phyloP scores from a whole-genome alignment of 2,888 invertebrate species.

The Chalcis sispes region DNA sequence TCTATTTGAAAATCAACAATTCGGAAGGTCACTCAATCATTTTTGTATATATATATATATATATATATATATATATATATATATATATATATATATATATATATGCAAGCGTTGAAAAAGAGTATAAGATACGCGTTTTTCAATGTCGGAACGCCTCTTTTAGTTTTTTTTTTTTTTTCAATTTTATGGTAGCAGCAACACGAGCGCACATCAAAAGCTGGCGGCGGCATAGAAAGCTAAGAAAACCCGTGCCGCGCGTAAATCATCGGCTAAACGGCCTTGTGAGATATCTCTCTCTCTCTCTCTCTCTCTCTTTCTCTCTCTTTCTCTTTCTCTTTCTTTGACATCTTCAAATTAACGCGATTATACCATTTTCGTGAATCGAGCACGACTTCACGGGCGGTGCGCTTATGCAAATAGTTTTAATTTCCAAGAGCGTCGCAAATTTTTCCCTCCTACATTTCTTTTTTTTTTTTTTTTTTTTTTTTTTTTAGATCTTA shows the following conservation, averaged over 20 bases:
- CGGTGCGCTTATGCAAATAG: no score
- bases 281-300: neutral
- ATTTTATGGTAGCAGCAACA: slow-evolving; percentile 31
- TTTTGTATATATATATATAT: no score
- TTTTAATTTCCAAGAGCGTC: no score
- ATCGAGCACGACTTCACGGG: no score
- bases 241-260: slow-evolving; percentile 56
- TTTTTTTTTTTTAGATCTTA: no score
- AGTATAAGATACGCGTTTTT: slow-evolving; percentile 46
- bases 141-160: slow-evolving; percentile 50
- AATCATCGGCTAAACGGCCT: slow-evolving; percentile 66
- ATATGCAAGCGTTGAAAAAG: no score
- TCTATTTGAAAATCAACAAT: no score
- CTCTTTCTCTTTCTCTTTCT: slow-evolving; percentile 14
- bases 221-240: neutral
- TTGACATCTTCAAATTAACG: slow-evolving; percentile 41
- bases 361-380: neutral
- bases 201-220: slow-evolving; percentile 28
- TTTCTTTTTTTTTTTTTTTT: no score
- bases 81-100: no score
- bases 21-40: no score
- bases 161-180: slow-evolving; percentile 9
- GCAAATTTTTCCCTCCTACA: no score
- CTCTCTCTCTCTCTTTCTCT: slow-evolving; percentile 22
- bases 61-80: no score